phyloP scores from a whole-genome alignment of 2,113 vertebrate genomes.

The Myiagra hebetior region DNA sequence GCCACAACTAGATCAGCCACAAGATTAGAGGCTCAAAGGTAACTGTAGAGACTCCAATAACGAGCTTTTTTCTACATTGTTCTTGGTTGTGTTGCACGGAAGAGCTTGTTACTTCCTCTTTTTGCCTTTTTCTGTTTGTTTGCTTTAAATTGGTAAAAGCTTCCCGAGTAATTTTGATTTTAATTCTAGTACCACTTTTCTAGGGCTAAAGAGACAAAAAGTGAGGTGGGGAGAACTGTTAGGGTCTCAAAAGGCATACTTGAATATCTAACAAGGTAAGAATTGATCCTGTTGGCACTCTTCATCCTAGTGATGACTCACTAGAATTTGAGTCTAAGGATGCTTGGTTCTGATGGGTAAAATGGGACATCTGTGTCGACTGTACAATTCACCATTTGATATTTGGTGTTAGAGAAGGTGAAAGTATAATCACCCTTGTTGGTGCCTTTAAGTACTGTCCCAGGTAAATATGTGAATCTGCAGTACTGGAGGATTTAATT shows the following conservation, averaged over 20 bases:
- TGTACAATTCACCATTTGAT: neutral
- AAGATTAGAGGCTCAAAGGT: conserved; percentile 91
- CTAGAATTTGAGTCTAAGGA: neutral
- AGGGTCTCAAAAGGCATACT: neutral
- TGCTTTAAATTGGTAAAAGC: neutral
- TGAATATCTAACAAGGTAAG: neutral
- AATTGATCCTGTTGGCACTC: neutral
- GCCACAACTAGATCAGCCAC: conserved; percentile 86
- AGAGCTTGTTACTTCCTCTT: neutral
- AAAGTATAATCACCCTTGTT: neutral
- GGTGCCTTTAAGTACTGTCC: neutral
- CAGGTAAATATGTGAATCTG: neutral
- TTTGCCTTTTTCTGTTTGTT: neutral
- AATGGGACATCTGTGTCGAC: neutral
- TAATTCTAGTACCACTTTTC: neutral
- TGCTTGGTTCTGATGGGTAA: neutral
- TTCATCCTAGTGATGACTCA: neutral
- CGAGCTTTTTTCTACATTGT: accelerated
- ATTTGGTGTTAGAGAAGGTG: neutral
- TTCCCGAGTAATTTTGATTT: neutral
- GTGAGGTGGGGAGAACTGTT: neutral
- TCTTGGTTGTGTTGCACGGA: neutral
- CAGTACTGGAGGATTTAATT: neutral
- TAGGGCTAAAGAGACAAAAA: neutral
- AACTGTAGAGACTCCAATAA: neutral